Evolutionary conservation across 2,888 invertebrate species (phyloP).

Genomic region (Cephus rjabovi): DNA sequence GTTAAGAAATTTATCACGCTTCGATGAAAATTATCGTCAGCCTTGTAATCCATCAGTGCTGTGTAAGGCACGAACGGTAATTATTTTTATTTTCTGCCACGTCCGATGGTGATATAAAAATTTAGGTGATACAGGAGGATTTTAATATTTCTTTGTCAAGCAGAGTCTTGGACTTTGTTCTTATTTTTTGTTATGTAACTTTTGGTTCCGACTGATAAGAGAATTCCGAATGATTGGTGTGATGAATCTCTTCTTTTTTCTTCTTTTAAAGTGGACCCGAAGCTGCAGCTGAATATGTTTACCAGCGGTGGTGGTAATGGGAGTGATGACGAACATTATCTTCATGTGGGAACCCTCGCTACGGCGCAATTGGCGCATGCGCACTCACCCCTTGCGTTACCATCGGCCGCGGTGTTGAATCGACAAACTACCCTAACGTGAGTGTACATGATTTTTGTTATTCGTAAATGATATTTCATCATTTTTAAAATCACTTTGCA

Average conservation of each 20-base stretch:
- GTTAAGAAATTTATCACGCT: too few relatives aligned
- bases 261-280: slow-evolving; percentile 60
- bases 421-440: slow-evolving; percentile 70
- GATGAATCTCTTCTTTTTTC: background rate
- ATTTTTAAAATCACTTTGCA: background rate
- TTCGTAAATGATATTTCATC: background rate
- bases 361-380: slow-evolving; percentile 56
- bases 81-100: too few relatives aligned
- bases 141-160: too few relatives aligned
- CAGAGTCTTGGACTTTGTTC: background rate
- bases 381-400: slow-evolving; percentile 68
- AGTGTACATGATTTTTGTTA: slow-evolving; percentile 37
- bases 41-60: too few relatives aligned
- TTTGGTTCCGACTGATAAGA: too few relatives aligned
- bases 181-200: background rate
- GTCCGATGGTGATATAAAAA: too few relatives aligned
- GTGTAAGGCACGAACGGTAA: too few relatives aligned
- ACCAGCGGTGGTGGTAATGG: slow-evolving; percentile 50
- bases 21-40: too few relatives aligned
- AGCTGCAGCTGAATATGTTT: slow-evolving; percentile 61
- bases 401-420: slow-evolving; percentile 68
- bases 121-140: too few relatives aligned
- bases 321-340: slow-evolving; percentile 52
- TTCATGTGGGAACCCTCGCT: slow-evolving; percentile 48
- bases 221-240: background rate